Evolutionary conservation across 2,797 vertebrate genomes (phyloP), one percentile per base, ranked within the genome.

Genomic region (Artibeus lituratus): DNA sequence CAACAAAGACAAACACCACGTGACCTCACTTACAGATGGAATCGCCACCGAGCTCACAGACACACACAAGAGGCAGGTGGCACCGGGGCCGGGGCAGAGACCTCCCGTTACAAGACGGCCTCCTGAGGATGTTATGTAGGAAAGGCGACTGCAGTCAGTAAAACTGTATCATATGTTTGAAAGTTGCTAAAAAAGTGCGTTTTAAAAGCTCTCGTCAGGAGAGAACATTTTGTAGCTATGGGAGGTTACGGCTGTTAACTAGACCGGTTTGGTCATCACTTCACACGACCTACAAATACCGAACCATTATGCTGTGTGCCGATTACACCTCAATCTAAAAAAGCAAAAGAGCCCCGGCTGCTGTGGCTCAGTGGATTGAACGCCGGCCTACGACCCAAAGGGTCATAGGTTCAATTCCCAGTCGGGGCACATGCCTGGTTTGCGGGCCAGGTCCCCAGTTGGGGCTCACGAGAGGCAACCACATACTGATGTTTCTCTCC

Each of bases 81-180:
- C 3, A 0, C 6, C 26, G 24, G 19, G 21, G 2, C 1, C 0
- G 7, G 70, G 26, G 37, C 2, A n/a, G n/a, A 10, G 4, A 11
- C 0, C 0, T 18, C 24, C 8, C 0, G 1, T 10, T 7, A 2
- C 6, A 2, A n/a, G 12, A 35, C 3, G 2, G 2, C 16, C 49
- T 18, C 57, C 70, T 1, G 10, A 8, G 26, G n/a, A 15, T 3
- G 18, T 14, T 0, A 4, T 0, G 19, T 0, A 6, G 3, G 1
- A 14, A 5, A 0, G 15, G 62, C 4, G n/a, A n/a, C 74, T 0
- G 5, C 4, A 6, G 15, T 5, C 7, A 44, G 4, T 0, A 24
- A 19, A n/a, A n/a, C 62, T 0, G 26, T 3, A 0, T 3, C 3
- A 32, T 5, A 2, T 3, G 12, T 26, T 3, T 26, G 84, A 19